These are phyloP conservation scores for Casuarius casuarius DNA, from an alignment of 2,113 vertebrate genomes.

Conservation along the genomic window DNA sequence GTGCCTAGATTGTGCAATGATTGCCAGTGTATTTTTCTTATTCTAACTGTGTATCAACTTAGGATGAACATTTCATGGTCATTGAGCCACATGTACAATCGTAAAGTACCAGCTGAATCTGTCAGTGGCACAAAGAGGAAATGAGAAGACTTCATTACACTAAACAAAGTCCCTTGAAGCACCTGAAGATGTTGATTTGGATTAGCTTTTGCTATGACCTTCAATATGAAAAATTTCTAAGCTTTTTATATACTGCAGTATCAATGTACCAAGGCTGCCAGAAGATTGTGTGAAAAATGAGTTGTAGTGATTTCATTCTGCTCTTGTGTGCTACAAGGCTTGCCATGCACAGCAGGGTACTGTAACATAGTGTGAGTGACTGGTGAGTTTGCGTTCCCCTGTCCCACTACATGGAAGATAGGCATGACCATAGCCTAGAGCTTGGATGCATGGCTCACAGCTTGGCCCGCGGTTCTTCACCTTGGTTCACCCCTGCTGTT, in stretches of 20 bases:
- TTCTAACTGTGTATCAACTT: background rate
- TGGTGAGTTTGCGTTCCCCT: background rate
- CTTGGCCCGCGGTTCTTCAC: background rate
- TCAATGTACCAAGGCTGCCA: background rate
- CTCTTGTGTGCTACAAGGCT: background rate
- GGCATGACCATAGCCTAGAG: background rate
- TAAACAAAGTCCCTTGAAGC: background rate
- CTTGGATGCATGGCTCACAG: background rate
- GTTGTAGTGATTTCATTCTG: background rate
- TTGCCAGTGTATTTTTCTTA: constrained; percentile 56
- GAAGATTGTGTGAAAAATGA: background rate
- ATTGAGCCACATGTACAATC: constrained; percentile 17
- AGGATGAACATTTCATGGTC: constrained; percentile 7
- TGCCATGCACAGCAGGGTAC: background rate
- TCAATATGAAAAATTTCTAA: background rate
- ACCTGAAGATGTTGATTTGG: constrained; percentile 36
- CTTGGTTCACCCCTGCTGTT: constrained; percentile 1
- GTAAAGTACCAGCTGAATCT: constrained; percentile 11
- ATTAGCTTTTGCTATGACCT: constrained; percentile 36
- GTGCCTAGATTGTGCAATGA: constrained; percentile 28
- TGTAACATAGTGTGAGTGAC: accelerated
- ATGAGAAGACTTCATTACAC: constrained; percentile 20
- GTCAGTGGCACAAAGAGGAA: constrained; percentile 29
- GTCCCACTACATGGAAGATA: accelerated
- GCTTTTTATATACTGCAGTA: background rate